Conservation (phyloP, 2,113 vertebrate species). For the Corythaixoides concolor region DNA sequence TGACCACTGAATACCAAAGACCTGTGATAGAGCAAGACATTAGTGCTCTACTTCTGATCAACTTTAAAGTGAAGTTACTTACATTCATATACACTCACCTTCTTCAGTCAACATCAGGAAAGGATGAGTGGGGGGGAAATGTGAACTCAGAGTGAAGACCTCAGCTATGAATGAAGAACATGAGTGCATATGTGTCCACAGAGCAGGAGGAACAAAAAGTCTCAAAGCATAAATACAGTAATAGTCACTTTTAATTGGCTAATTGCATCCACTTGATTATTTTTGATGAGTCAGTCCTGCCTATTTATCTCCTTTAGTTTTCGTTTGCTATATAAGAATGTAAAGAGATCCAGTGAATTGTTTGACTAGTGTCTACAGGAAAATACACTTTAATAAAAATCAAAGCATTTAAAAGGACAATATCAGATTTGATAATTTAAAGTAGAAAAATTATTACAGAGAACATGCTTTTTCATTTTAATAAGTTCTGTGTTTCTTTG, state of each 20-base stretch:
- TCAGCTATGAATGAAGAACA: not conserved
- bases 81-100: accelerated
- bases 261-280: not conserved
- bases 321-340: not conserved
- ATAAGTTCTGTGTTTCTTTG: not conserved
- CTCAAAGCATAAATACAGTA: not conserved
- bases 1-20: not conserved
- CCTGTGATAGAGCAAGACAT: not conserved
- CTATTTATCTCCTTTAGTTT: not conserved
- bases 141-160: not conserved
- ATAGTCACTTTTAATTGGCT: not conserved
- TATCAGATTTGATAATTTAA: not conserved
- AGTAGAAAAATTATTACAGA: not conserved
- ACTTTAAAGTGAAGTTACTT: not conserved
- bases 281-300: not conserved
- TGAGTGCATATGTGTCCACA: not conserved
- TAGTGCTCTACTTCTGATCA: not conserved
- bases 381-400: not conserved
- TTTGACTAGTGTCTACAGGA: not conserved
- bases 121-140: not conserved
- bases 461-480: not conserved
- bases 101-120: not conserved
- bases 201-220: not conserved
- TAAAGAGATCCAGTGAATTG: not conserved
- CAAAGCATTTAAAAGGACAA: not conserved